Evolutionary conservation across 2,888 invertebrate genomes (phyloP), one percentile per base, ranked within the genome.

Genomic region (Lysandra coridon): DNA sequence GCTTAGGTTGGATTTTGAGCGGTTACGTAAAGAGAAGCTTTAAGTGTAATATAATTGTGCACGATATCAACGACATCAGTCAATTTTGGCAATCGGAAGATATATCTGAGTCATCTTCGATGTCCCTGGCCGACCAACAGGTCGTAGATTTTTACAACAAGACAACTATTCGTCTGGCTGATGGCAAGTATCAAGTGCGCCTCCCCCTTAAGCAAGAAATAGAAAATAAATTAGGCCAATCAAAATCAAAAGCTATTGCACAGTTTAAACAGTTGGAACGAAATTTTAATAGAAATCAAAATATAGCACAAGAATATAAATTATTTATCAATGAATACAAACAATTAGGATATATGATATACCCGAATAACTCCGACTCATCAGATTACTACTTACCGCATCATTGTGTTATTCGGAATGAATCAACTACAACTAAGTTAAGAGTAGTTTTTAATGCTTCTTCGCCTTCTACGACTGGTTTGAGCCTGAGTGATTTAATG

Each of bases 191-290:
- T 75, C 76, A 78, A 76, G 83, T 81, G 0, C 33, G 79, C 60
- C 44, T 82, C 14, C 83, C 83, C 10, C 4, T 84, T 7, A 82
- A 79, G 44, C 44, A 57, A 64, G 75, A 79, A 17, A 73, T 60
- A 44, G 14, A 62, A 40, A n/a, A 80, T n/a, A n/a, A n/a, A n/a
- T n/a, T n/a, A n/a, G n/a, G n/a, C n/a, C n/a, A n/a, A n/a, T n/a
- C n/a, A n/a, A 81, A 80, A 80, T 64, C 73, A 14, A 82, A 79
- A 69, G 80, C 82, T 6, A 79, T 82, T 23, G 82, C 83, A 0
- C 84, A 83, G 77, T 84, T 84, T 81, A 10, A n/a, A 12, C 79
- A 81, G 12, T 80, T 82, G n/a, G 82, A 83, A 69, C 30, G 33
- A 12, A 82, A 81, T 74, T 80, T 82, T 30, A 10, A 73, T 23